Percentiles rank a stretch among this genome's conserved stretches.
Conservation (phyloP, 2,113 vertebrate genomes). For the Synchiropus splendidus region DNA sequence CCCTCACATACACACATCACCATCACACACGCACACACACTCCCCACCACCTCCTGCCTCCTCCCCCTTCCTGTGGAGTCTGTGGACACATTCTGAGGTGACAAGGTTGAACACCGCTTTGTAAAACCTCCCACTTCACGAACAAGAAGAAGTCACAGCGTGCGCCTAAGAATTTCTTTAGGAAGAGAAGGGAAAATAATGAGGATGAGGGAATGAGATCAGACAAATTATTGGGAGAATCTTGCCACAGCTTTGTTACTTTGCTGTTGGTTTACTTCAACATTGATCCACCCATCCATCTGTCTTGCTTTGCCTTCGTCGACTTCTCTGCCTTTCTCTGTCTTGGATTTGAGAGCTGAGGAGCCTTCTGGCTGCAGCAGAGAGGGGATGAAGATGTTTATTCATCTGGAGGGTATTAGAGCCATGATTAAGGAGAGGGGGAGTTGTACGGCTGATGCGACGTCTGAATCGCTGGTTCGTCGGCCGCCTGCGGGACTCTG, state of each 20-base stretch:
- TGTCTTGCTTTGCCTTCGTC: conserved; percentile 63
- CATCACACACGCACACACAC: too few species aligned
- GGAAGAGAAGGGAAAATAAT: conserved; percentile 48
- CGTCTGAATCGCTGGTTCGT: conserved; percentile 79
- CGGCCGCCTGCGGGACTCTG: conserved; percentile 65
- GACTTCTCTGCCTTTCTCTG: conserved; percentile 41
- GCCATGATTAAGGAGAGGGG: conserved; percentile 86
- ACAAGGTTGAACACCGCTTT: conserved; percentile 57
- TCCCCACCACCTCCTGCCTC: conserved; percentile 25
- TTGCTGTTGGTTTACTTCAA: conserved; percentile 54
- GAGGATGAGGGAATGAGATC: conserved; percentile 61
- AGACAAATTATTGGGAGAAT: conserved; percentile 54
- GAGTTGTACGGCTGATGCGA: conserved; percentile 68
- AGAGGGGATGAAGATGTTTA: conserved; percentile 83
- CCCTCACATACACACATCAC: not conserved
- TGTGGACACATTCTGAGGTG: conserved; percentile 58
- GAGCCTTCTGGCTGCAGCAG: conserved; percentile 79
- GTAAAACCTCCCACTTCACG: conserved; percentile 35
- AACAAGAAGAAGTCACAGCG: conserved; percentile 38
- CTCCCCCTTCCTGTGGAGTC: conserved; percentile 57
- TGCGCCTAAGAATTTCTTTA: conserved; percentile 46
- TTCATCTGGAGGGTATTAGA: conserved; percentile 98
- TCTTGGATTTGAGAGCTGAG: conserved; percentile 54
- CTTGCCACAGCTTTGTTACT: conserved; percentile 58
- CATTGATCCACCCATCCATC: conserved; percentile 69